Percentiles rank a stretch among this genome's conserved stretches.
phyloP scores from a whole-genome alignment of 1,140 invertebrate species.

The Halyomorpha halys region DNA sequence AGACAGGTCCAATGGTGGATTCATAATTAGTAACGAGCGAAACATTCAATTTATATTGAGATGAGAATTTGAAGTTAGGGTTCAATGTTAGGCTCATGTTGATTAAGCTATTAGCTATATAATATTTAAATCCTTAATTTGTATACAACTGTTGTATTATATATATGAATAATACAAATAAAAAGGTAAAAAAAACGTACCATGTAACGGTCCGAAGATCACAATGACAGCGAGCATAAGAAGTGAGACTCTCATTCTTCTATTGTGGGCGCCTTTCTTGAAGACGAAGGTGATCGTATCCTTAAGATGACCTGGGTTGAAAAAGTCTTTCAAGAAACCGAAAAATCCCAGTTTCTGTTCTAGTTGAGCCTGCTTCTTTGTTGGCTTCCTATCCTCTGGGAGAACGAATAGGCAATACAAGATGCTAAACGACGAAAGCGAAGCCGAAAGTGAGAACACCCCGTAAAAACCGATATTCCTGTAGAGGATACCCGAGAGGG shows the following conservation, averaged over 20 bases:
- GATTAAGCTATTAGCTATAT: too few species aligned
- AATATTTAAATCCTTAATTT: too few species aligned
- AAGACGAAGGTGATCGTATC: background rate
- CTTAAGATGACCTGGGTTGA: background rate
- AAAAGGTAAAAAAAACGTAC: background rate
- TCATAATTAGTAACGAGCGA: too few species aligned
- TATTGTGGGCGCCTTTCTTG: background rate
- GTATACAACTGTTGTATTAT: too few species aligned
- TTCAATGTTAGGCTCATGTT: too few species aligned
- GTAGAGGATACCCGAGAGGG: slow-evolving; percentile 35
- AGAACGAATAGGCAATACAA: background rate
- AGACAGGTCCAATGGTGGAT: too few species aligned
- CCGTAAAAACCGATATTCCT: slow-evolving; percentile 68
- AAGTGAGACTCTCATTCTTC: background rate
- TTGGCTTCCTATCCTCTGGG: background rate
- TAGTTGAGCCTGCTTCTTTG: too few species aligned
- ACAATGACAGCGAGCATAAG: background rate
- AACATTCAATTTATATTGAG: too few species aligned
- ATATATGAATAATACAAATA: too few species aligned
- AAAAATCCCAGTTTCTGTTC: background rate
- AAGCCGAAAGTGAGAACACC: slow-evolving; percentile 59
- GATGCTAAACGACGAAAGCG: slow-evolving; percentile 20
- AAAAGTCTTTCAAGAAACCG: background rate
- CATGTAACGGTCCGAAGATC: background rate
- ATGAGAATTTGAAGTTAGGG: too few species aligned